Conservation (phyloP, 2,113 vertebrate genomes). For the Notarius lentiginosus region DNA sequence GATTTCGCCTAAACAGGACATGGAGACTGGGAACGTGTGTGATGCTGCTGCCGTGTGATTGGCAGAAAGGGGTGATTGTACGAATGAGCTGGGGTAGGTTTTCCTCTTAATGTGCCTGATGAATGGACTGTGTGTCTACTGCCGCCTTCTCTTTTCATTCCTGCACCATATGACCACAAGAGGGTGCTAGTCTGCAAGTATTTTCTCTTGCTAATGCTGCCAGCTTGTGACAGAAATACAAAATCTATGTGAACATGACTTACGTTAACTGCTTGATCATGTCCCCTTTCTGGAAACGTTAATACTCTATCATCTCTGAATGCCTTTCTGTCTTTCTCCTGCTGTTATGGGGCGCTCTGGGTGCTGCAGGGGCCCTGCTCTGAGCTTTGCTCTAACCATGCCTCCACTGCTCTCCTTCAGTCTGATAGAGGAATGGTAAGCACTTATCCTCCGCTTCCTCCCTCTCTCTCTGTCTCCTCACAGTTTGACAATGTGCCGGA, state of each 20-base stretch:
- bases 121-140: not conserved
- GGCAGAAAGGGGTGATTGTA: not conserved
- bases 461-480: conserved; percentile 52
- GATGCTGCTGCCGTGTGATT: not conserved
- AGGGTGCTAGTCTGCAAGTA: conserved; percentile 24
- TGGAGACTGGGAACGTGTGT: not conserved
- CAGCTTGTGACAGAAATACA: conserved; percentile 8
- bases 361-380: conserved; percentile 2
- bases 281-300: conserved; percentile 54
- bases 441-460: conserved; percentile 13
- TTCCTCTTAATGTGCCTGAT: not conserved
- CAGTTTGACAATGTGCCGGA: conserved; percentile 91
- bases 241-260: not conserved
- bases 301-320: not conserved
- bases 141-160: not conserved
- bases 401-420: conserved; percentile 50
- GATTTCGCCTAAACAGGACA: not conserved
- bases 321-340: conserved; percentile 14
- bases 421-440: conserved; percentile 53
- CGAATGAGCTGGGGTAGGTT: not conserved
- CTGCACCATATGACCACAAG: conserved; percentile 50
- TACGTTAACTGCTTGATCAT: not conserved
- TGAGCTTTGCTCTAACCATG: conserved; percentile 57
- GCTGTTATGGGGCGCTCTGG: conserved; percentile 17
- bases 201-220: conserved; percentile 27